Conservation (phyloP, 2,113 vertebrate genomes). For the Canis aureus region DNA sequence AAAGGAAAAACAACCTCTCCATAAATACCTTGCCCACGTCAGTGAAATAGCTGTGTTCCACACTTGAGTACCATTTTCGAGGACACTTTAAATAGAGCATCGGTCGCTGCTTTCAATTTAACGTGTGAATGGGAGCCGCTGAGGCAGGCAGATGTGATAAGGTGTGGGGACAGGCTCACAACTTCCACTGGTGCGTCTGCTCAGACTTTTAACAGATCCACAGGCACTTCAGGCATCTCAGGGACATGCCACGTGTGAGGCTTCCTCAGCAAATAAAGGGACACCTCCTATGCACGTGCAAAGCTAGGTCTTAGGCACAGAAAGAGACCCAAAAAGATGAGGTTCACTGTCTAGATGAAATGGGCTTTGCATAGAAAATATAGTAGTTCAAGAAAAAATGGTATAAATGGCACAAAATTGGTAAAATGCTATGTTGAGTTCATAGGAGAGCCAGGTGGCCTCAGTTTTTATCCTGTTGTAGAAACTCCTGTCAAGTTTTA, state of each 20-base stretch:
- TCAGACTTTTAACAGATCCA: conserved; percentile 58
- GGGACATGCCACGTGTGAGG: not conserved
- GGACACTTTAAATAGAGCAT: conserved; percentile 84
- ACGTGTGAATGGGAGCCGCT: conserved; percentile 57
- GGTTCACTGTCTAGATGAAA: not conserved
- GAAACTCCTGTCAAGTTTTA: not conserved
- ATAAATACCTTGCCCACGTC: conserved; percentile 77
- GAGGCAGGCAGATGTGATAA: conserved; percentile 67
- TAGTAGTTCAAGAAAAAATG: not conserved
- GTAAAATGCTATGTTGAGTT: not conserved
- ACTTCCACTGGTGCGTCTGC: not conserved
- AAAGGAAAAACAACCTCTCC: conserved; percentile 62
- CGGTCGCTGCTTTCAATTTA: conserved; percentile 79
- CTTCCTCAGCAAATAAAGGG: not conserved
- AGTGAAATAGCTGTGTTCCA: conserved; percentile 79
- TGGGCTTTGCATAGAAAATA: not conserved
- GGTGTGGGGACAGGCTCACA: conserved; percentile 3
- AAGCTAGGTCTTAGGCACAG: not conserved
- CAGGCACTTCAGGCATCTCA: not conserved
- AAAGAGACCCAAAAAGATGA: not conserved
- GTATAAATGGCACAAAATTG: not conserved
- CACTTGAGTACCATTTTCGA: conserved; percentile 20
- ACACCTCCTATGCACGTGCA: not conserved
- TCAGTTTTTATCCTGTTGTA: not conserved
- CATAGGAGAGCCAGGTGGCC: not conserved